Evolutionary conservation across 2,113 vertebrate genomes (phyloP), one percentile per base, ranked within the genome.

Genomic region (Crypturellus undulatus): DNA sequence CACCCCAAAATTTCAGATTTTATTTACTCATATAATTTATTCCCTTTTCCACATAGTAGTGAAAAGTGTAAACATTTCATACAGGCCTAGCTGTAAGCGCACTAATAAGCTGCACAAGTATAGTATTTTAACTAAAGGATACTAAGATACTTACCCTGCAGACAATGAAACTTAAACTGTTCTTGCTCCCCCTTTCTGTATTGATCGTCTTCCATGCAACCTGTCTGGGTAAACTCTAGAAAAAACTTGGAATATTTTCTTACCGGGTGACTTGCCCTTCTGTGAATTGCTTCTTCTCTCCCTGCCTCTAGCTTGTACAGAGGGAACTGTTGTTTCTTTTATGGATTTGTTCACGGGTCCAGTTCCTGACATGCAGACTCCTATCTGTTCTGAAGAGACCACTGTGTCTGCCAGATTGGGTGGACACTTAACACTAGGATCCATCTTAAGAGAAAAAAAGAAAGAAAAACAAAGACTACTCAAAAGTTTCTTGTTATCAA

Each of bases 321-420:
- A 79, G 54, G 91, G 85, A 80, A 79, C 42, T n/a, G 56, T 72
- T n/a, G 56, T 72, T 8, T 95, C 87, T 96, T 95, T 94, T 71
- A 58, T 78, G 68, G 86, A 42, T 69, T 96, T 87, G 81, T 58
- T 94, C 76, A 85, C 56, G 90, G 92, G 65, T 34, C 36, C 58
- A 70, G 92, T 43, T 84, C 95, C 96, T 90, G 96, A 92, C 94
- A 90, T 65, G 75, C 96, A 90, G 96, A 96, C 94, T 70, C 79
- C 94, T 69, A 85, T 94, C 83, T 94, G 94, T 80, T 96, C 95
- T 63, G 96, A 96, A 93, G 97, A 88, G 71, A 97, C 86, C 71
- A 93, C 88, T 76, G 62, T 84, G 85, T 95, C 96, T 40, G 87
- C 58, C 14, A 30, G 51, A 45, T 7, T 78, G 70, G 79, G 73